Conservation (phyloP, 1,140 invertebrate genomes). For the Reticulitermes speratus region DNA sequence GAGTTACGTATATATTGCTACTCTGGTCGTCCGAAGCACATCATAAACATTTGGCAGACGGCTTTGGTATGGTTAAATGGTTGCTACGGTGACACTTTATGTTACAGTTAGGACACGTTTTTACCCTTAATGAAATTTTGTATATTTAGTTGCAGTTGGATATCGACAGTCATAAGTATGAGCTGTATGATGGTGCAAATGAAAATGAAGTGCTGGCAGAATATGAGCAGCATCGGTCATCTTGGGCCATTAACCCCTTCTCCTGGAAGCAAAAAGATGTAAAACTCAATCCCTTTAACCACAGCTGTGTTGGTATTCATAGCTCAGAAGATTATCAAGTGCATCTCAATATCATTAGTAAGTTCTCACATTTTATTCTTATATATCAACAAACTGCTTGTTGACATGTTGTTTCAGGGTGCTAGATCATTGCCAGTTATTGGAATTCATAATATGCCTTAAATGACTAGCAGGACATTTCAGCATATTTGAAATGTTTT, state of each 20-base stretch:
- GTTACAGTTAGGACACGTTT: not conserved
- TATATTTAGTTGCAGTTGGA: not conserved
- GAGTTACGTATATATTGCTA: conserved; percentile 1
- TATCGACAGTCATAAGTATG: not conserved
- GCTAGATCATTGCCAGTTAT: not conserved
- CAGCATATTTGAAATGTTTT: too few relatives aligned
- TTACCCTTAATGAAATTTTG: not conserved
- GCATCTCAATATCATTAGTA: conserved; percentile 9
- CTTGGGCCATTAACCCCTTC: not conserved
- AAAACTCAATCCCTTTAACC: conserved; percentile 6
- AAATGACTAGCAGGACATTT: not conserved
- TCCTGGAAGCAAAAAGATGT: not conserved
- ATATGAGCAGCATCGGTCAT: not conserved
- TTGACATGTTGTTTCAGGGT: not conserved
- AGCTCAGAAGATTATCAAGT: not conserved
- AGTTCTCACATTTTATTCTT: not conserved
- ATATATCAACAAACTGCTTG: not conserved
- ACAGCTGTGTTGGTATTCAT: conserved; percentile 22
- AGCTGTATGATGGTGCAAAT: not conserved
- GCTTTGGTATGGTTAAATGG: not conserved
- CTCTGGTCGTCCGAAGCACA: not conserved
- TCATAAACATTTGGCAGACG: conserved; percentile 13
- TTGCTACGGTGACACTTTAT: not conserved
- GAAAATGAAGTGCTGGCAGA: not conserved
- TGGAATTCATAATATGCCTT: not conserved